Percentiles rank a stretch among this genome's conserved stretches.
These are phyloP conservation scores for Illadopsis cleaveri DNA, from an alignment of 2,113 vertebrate species.

Conservation along the genomic window DNA sequence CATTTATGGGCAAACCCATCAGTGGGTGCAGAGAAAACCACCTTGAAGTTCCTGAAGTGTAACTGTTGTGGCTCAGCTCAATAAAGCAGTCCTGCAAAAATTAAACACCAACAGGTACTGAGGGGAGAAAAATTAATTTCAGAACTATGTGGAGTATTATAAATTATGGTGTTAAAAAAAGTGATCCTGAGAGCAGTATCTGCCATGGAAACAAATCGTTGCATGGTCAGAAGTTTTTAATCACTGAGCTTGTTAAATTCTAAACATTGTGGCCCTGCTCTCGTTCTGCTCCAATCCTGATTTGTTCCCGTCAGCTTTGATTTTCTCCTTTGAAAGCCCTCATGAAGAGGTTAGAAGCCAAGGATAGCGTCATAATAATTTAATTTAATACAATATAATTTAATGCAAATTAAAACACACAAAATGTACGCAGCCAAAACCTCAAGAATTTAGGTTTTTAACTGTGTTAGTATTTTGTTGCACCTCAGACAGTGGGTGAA, in stretches of 20 bases:
- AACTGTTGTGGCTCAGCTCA: neutral
- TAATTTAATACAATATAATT: no score
- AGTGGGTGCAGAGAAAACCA: neutral
- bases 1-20: neutral
- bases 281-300: neutral
- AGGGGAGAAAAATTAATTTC: neutral
- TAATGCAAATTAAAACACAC: neutral
- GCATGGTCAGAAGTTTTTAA: neutral
- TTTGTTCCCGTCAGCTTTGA: constrained; percentile 16
- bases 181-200: neutral
- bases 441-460: neutral
- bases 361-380: neutral
- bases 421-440: neutral
- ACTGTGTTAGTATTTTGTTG: neutral
- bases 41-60: neutral
- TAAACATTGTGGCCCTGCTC: neutral
- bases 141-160: neutral
- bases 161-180: neutral
- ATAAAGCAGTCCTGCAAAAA: neutral
- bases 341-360: neutral
- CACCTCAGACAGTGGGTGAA: neutral
- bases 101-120: neutral
- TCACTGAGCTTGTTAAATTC: neutral
- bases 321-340: neutral
- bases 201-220: neutral